Evolutionary conservation across 2,113 vertebrate species (phyloP), one percentile per base, ranked within the genome.

Genomic region (Bubalus kerabau): DNA sequence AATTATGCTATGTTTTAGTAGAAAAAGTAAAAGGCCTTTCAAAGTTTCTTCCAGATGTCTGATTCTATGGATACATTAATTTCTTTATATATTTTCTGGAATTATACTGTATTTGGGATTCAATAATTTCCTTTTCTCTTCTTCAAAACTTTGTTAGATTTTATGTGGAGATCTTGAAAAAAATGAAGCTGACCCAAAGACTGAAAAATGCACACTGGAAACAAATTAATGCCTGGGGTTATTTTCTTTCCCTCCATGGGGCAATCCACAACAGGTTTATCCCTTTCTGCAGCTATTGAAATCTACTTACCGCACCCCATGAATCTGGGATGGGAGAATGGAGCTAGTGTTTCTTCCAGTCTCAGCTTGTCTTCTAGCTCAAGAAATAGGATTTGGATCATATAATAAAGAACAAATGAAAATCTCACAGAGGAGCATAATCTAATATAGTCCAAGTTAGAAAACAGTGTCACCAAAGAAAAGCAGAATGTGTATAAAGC

Each of bases 341-440:
- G 40, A 86, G 28, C 52, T 46, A 62, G 17, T 48, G 54, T 94
- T 97, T 80, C 52, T 78, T 89, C 28, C 80, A 52, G 17, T 92
- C 84, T 90, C 81, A 97, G 85, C 40, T 91, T 95, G 59, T 91
- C 17, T 82, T 93, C 59, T 91, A 40, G 43, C 88, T 96, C 56
- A 96, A 71, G 96, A 64, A 91, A 94, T 36, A 91, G 59, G 67
- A 88, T 93, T 95, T 88, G 67, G 21, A 59, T 82, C 36, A 93
- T 46, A 60, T 67, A 89, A 85, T 21, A 87, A 30, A 88, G 26
- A 91, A 40, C 17, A 93, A 97, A 91, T 89, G 9, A 87, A 95
- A 91, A 89, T 76, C 57, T 88, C 74, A 57, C 30, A 78, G 40
- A 97, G 64, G 19, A 26, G 48, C 54, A 81, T 88, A 11, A 2